Evolutionary conservation across 2,888 invertebrate genomes (phyloP).

Genomic region (Macrophya annulata): DNA sequence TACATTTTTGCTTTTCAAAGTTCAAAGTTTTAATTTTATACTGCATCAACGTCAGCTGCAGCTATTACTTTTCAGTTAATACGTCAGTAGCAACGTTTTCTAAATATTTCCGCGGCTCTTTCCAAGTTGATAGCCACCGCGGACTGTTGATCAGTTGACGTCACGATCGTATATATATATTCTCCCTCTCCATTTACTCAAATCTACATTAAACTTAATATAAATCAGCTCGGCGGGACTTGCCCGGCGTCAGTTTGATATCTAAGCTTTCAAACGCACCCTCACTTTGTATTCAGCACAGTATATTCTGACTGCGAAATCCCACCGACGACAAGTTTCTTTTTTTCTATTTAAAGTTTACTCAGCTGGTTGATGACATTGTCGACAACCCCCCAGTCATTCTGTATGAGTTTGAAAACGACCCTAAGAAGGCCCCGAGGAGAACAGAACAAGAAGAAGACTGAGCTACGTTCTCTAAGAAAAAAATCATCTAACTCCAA

Average conservation of each 20-base stretch:
- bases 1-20: neutral
- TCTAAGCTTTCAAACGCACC: constrained; percentile 23
- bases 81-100: constrained; percentile 33
- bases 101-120: constrained; percentile 13
- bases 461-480: neutral
- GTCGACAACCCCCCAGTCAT: constrained; percentile 59
- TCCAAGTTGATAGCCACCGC: constrained; percentile 35
- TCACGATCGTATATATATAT: constrained; percentile 15
- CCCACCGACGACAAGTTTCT: neutral
- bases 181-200: constrained; percentile 26
- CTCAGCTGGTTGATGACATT: constrained; percentile 66
- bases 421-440: constrained; percentile 45
- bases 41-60: constrained; percentile 11
- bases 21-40: constrained; percentile 8
- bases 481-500: constrained; percentile 1
- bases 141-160: constrained; percentile 43
- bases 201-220: constrained; percentile 60
- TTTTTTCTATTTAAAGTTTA: neutral
- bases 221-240: constrained; percentile 62
- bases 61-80: neutral
- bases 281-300: neutral
- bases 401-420: constrained; percentile 67
- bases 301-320: neutral
- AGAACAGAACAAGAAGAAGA: constrained; percentile 43
- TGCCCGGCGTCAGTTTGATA: constrained; percentile 49